phyloP scores from a whole-genome alignment of 2,797 vertebrate genomes.

The Zalophus californianus region DNA sequence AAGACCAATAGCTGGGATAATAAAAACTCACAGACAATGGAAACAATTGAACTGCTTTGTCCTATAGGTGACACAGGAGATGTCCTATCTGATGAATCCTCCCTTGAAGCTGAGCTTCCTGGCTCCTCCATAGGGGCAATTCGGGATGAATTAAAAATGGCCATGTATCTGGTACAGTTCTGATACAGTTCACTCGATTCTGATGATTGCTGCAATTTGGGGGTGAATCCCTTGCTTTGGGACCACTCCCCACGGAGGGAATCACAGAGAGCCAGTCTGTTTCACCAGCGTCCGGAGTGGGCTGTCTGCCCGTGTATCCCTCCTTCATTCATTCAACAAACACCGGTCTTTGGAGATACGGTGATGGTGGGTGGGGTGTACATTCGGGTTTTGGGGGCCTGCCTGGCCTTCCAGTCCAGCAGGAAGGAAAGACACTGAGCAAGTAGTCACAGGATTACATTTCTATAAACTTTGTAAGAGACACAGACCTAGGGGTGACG shows the following conservation, averaged over 20 bases:
- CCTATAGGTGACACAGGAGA: neutral
- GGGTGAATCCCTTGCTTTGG: neutral
- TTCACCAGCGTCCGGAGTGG: accelerated
- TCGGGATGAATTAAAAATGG: neutral
- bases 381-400: neutral
- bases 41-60: slow-evolving; percentile 57
- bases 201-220: neutral
- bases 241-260: accelerated
- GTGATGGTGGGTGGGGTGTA: neutral
- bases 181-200: neutral
- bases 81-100: neutral
- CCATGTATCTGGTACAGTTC: too few species aligned
- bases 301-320: neutral
- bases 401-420: too few species aligned
- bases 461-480: neutral
- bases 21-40: slow-evolving; percentile 53
- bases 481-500: neutral
- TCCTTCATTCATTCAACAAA: neutral
- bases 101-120: neutral
- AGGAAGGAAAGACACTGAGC: neutral
- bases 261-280: neutral
- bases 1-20: slow-evolving; percentile 71
- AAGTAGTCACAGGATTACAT: accelerated
- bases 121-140: neutral
- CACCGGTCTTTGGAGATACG: neutral